Base-by-base conservation (phyloP, 1,140 invertebrate genomes). In the Apis cerana region DNA sequence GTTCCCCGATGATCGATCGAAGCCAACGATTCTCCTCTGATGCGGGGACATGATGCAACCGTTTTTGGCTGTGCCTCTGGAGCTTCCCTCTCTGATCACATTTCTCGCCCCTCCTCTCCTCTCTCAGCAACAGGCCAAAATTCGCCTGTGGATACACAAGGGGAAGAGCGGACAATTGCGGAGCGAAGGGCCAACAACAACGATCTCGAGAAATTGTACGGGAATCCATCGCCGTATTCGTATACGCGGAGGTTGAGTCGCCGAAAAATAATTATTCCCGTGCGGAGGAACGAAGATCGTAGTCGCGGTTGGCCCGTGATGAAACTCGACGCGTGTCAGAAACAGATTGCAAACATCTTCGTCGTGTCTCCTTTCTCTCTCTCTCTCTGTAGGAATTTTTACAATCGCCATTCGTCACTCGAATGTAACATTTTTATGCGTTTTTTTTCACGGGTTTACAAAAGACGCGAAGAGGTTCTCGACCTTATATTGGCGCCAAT, bases 1-100 rank as follows among this genome's bases (percentile, higher is more conserved):
- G 79, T 69, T 75, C 56, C 61, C 61, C n/a, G 84, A 71, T 74
- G 75, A 83, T 87, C 75, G 84, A 82, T 86, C 64, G 12, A 43
- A 0, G 3, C 33, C 33, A 43, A 43, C 33, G 33, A 43, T 7
- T 69, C 48, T 33, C 3, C 33, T 33, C 33, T 2, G 11, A 21
- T 10, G 43, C 48, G 15, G n/a, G n/a, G n/a, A 59, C 78, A 52
- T 33, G 59, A 15, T 59, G 61, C n/a, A 21, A 72, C 19, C 52
- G 65, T 82, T 86, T 87, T 83, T 58, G 70, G 59, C 13, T 15
- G 27, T 12, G 13, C 19, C 11, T 48, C 54, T 48, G 43, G 21
- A 64, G 10, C 27, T 61, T 33, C 62, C 21, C 61, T 21, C 50
- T 70, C 64, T 75, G 1, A 2, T 7, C 23, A 5, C 33, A 43